Evolutionary conservation across 2,888 invertebrate species (phyloP).

Genomic region (Ernsta delagoae): DNA sequence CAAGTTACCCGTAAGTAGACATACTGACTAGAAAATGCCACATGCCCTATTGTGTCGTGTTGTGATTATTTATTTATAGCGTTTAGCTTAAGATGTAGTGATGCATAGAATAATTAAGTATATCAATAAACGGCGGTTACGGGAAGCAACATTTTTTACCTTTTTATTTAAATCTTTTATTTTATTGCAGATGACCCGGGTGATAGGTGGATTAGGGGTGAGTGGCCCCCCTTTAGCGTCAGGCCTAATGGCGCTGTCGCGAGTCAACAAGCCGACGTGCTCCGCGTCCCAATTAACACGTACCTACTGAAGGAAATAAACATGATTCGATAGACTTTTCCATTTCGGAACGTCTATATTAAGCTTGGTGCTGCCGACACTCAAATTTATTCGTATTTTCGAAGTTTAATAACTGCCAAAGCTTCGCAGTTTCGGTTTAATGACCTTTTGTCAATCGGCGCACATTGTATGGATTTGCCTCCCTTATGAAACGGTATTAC

Average conservation of each 20-base stretch:
- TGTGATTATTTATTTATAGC: no score
- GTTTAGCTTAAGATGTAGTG: no score
- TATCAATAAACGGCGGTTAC: neutral
- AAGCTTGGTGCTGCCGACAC: constrained; percentile 21
- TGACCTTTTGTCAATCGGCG: constrained; percentile 18
- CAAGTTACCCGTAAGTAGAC: no score
- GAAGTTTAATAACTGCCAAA: constrained; percentile 26
- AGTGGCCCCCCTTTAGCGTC: constrained; percentile 42
- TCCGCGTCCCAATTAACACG: constrained; percentile 69
- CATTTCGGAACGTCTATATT: constrained; percentile 40
- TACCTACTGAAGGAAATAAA: constrained; percentile 65
- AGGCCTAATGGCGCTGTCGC: constrained; percentile 67
- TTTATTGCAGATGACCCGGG: constrained; percentile 7
- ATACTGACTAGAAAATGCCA: no score
- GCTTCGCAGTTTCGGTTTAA: constrained; percentile 10
- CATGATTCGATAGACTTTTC: constrained; percentile 56
- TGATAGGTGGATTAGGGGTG: constrained; percentile 39
- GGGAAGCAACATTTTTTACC: neutral
- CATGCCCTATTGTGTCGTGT: no score
- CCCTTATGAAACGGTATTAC: neutral
- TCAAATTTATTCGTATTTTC: constrained; percentile 19
- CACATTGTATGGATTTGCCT: neutral
- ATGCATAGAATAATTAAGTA: no score
- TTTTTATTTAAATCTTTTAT: constrained; percentile 15
- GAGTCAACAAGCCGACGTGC: constrained; percentile 75